Evolutionary conservation across 2,888 invertebrate species (phyloP).

Genomic region (Brachyptera putata): DNA sequence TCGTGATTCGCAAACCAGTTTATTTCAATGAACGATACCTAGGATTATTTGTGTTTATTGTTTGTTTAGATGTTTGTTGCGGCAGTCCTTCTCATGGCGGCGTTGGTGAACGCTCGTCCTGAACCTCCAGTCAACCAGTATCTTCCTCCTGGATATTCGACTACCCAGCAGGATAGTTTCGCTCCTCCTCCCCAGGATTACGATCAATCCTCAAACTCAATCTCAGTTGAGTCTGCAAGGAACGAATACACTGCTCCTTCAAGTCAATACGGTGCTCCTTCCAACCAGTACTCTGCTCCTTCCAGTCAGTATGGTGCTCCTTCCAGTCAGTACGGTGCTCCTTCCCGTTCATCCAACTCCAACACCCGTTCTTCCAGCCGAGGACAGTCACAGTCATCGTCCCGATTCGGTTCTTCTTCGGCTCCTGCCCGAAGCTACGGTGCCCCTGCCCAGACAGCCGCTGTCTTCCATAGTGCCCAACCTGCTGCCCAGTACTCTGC

Average conservation of each 20-base stretch:
- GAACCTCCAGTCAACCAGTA: conserved; percentile 18
- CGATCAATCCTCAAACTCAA: conserved; percentile 2
- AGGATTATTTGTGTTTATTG: too few species aligned
- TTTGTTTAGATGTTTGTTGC: conserved; percentile 27
- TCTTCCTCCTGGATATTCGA: conserved; percentile 32
- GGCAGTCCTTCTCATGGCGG: not conserved
- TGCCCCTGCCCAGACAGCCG: conserved; percentile 37
- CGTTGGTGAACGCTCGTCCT: not conserved
- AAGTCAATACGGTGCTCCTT: conserved; percentile 27
- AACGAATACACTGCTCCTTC: conserved; percentile 16
- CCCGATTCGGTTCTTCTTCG: not conserved
- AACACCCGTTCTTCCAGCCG: not conserved
- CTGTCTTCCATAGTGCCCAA: conserved; percentile 17
- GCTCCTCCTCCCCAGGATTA: conserved; percentile 28
- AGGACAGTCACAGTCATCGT: not conserved
- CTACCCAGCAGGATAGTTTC: conserved; percentile 36
- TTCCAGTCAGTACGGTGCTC: conserved; percentile 19
- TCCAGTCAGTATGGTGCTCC: conserved; percentile 6
- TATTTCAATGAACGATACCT: too few species aligned
- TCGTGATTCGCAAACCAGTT: too few species aligned
- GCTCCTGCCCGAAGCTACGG: conserved; percentile 51
- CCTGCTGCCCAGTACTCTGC: conserved; percentile 4
- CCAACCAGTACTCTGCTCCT: conserved; percentile 38
- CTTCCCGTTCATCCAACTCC: conserved; percentile 7
- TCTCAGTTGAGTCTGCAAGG: not conserved